phyloP scores from a whole-genome alignment of 2,888 invertebrate species.

The Brachynemurus nebulosus region DNA sequence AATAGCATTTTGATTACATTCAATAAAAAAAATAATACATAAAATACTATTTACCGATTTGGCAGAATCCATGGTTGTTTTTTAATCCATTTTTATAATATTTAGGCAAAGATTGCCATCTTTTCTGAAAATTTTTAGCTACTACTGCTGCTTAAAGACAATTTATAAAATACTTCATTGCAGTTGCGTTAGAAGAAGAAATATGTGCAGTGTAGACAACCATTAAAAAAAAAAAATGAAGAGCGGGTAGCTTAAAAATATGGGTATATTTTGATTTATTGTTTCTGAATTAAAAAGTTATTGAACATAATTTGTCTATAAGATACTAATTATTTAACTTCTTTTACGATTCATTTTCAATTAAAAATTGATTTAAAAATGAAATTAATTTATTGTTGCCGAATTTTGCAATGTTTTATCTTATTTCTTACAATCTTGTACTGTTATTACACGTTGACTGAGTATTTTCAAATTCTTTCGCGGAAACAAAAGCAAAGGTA shows the following conservation, averaged over 20 bases:
- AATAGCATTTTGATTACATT: background rate
- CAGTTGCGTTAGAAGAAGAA: background rate
- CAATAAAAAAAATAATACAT: background rate
- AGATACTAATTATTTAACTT: background rate
- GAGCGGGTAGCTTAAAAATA: background rate
- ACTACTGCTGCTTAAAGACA: background rate
- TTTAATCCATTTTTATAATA: conserved; percentile 7
- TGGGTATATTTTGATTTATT: background rate
- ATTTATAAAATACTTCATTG: conserved; percentile 1
- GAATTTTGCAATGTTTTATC: too few relatives aligned
- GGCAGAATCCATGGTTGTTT: conserved; percentile 6
- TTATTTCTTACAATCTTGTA: too few relatives aligned
- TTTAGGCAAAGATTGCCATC: conserved; percentile 3
- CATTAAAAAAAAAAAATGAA: background rate
- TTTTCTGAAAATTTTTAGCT: background rate
- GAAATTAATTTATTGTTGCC: too few relatives aligned
- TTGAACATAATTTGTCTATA: background rate
- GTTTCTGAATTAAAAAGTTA: too few relatives aligned
- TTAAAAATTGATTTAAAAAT: too few relatives aligned
- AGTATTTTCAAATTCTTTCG: too few relatives aligned
- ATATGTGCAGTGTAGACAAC: background rate
- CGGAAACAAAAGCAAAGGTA: too few relatives aligned
- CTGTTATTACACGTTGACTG: too few relatives aligned
- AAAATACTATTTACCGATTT: conserved; percentile 5
- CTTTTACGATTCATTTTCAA: too few relatives aligned